Percentiles rank a stretch among this genome's conserved stretches.
phyloP scores from a whole-genome alignment of 2,797 vertebrate genomes.

The Hydrocynus forskahlii region DNA sequence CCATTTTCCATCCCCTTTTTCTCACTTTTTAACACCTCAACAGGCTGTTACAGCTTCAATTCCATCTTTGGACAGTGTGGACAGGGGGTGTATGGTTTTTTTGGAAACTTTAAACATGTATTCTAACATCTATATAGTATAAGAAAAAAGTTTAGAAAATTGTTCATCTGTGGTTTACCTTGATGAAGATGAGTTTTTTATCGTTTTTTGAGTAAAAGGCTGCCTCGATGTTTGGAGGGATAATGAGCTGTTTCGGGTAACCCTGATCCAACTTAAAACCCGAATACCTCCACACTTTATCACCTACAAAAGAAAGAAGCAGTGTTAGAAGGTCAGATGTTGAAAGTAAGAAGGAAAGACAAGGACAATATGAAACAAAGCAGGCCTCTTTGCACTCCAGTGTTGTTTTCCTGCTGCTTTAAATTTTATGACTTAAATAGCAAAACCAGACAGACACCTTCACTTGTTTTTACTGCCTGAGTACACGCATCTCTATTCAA shows the following conservation, averaged over 20 bases:
- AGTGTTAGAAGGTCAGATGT: neutral
- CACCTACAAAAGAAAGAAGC: slow-evolving; percentile 63
- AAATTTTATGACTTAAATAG: neutral
- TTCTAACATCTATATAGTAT: no score
- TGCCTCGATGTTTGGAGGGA: slow-evolving; percentile 79
- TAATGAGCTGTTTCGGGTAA: slow-evolving; percentile 77
- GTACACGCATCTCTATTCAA: slow-evolving; percentile 1
- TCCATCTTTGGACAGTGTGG: no score
- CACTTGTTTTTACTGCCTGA: neutral
- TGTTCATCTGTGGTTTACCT: no score
- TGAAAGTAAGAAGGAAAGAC: neutral
- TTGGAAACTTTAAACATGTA: no score
- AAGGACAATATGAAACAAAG: neutral
- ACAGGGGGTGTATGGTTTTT: no score
- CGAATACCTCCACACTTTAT: slow-evolving; percentile 81
- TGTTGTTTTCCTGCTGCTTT: neutral
- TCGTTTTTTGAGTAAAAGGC: slow-evolving; percentile 80
- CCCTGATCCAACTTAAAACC: slow-evolving; percentile 80
- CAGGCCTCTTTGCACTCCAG: neutral
- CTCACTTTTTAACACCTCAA: no score
- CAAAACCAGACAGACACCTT: neutral
- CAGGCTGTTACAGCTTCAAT: no score
- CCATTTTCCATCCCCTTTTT: no score
- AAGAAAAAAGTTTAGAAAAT: no score
- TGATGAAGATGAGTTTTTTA: slow-evolving; percentile 81